Percentiles rank a stretch among this genome's conserved stretches.
Evolutionary conservation across 2,113 vertebrate species (phyloP).

Genomic region (Coreoperca whiteheadi): DNA sequence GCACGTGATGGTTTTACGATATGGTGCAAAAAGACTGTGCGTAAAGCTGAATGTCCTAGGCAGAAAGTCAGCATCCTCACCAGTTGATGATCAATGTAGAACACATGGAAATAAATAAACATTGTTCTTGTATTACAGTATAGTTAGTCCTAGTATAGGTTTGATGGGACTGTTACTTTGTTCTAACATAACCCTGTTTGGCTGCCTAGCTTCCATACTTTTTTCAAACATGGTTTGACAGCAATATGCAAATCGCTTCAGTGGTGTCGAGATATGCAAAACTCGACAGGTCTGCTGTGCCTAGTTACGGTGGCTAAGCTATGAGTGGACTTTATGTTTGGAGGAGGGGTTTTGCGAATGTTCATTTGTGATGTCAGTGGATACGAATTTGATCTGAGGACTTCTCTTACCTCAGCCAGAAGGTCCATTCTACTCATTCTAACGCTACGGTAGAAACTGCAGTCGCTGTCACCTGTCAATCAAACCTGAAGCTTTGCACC

Average conservation of each 20-base stretch:
- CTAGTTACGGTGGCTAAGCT: neutral
- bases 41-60: neutral
- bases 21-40: neutral
- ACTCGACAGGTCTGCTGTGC: slow-evolving; percentile 17
- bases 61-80: neutral
- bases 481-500: slow-evolving; percentile 78
- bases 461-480: slow-evolving; percentile 79
- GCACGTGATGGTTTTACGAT: neutral
- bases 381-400: slow-evolving; percentile 5
- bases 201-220: neutral
- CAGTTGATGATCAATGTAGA: no score
- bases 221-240: no score
- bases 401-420: neutral
- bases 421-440: slow-evolving; percentile 77
- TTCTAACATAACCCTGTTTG: neutral
- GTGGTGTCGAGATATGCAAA: neutral
- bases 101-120: neutral
- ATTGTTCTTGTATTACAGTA: neutral
- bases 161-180: neutral
- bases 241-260: neutral
- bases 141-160: neutral
- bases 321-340: neutral
- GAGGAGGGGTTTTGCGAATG: neutral
- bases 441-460: slow-evolving; percentile 77
- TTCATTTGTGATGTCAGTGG: slow-evolving; percentile 25